These are phyloP conservation scores for Stomatorhinus walkeri DNA, from an alignment of 2,797 vertebrate species.

Conservation along the genomic window DNA sequence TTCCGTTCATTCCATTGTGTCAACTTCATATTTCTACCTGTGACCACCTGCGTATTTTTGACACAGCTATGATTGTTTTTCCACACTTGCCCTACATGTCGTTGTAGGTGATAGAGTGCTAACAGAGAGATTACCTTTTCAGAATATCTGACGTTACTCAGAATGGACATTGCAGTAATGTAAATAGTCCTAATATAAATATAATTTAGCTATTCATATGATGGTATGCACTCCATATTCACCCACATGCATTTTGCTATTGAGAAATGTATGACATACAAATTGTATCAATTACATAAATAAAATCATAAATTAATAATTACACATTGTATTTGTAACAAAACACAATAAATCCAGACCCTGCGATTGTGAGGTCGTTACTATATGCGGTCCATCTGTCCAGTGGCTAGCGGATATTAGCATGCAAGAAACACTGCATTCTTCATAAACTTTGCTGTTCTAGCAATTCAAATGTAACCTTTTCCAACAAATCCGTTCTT, in stretches of 20 bases:
- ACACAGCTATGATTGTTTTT: background rate
- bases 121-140: background rate
- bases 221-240: background rate
- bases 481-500: conserved; percentile 7
- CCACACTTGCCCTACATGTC: background rate
- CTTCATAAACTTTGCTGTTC: conserved; percentile 14
- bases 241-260: background rate
- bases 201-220: background rate
- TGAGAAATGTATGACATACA: background rate
- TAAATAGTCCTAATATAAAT: background rate
- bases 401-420: background rate
- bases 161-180: background rate
- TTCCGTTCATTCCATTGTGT: background rate
- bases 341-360: background rate
- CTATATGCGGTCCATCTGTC: background rate
- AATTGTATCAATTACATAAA: background rate
- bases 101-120: background rate
- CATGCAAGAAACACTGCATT: conserved; percentile 12
- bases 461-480: conserved; percentile 23
- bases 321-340: background rate
- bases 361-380: background rate
- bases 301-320: background rate
- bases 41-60: background rate
- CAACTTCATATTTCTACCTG: background rate
- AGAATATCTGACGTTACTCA: background rate